phyloP scores from a whole-genome alignment of 2,113 vertebrate genomes.

The Falco punctatus region DNA sequence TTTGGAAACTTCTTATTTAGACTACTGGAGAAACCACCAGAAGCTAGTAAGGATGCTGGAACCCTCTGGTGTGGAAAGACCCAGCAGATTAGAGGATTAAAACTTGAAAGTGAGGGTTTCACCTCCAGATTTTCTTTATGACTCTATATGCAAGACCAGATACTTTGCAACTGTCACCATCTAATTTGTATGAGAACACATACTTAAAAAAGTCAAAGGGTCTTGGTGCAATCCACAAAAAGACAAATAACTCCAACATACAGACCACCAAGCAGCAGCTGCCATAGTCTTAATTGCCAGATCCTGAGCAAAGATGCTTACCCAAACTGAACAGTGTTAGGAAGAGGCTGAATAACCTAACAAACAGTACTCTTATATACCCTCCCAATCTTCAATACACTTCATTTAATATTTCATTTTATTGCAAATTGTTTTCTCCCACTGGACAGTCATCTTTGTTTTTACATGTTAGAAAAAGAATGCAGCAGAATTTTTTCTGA shows the following conservation, averaged over 20 bases:
- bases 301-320: neutral
- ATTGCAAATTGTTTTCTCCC: neutral
- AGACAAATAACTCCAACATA: neutral
- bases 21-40: neutral
- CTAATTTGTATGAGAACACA: neutral
- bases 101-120: neutral
- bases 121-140: neutral
- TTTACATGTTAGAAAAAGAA: neutral
- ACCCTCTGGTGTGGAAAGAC: neutral
- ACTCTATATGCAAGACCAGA: neutral
- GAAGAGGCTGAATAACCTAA: neutral
- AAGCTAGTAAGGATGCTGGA: neutral
- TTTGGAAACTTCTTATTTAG: neutral
- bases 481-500: neutral
- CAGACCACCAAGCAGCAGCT: neutral
- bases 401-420: neutral
- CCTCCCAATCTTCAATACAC: neutral
- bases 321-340: neutral
- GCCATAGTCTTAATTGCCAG: neutral
- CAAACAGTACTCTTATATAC: neutral
- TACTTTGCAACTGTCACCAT: neutral
- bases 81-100: neutral
- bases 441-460: neutral
- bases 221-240: neutral
- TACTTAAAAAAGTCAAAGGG: neutral